Evolutionary conservation across 2,797 vertebrate species (phyloP).

Genomic region (Danio tinwini): DNA sequence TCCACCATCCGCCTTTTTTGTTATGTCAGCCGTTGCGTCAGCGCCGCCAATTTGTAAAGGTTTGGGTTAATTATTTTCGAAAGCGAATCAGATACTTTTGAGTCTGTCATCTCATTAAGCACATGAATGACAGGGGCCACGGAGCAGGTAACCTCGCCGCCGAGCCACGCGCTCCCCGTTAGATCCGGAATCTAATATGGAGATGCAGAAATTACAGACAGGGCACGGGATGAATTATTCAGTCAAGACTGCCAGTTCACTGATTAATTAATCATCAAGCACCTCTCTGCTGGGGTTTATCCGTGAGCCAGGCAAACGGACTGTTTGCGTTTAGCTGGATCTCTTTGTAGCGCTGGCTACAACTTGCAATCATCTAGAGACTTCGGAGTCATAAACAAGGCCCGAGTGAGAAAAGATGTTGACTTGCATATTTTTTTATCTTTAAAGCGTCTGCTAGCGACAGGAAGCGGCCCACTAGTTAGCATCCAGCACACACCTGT

Average conservation of each 20-base stretch:
- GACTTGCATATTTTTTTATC: slow-evolving; percentile 44
- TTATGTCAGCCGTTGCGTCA: slow-evolving; percentile 25
- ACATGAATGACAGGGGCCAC: slow-evolving; percentile 53
- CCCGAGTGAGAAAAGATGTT: slow-evolving; percentile 31
- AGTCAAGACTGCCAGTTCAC: slow-evolving; percentile 63
- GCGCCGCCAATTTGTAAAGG: slow-evolving; percentile 39
- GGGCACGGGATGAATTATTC: slow-evolving; percentile 62
- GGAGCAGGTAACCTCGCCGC: slow-evolving; percentile 55
- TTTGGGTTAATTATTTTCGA: slow-evolving; percentile 53
- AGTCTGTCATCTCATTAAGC: slow-evolving; percentile 51
- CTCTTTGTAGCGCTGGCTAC: slow-evolving; percentile 52
- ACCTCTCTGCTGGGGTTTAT: slow-evolving; percentile 64
- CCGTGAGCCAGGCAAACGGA: slow-evolving; percentile 60
- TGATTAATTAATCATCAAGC: slow-evolving; percentile 67
- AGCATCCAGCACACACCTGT: slow-evolving; percentile 1
- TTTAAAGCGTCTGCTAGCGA: slow-evolving; percentile 7
- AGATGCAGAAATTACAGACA: slow-evolving; percentile 66
- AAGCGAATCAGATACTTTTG: slow-evolving; percentile 52
- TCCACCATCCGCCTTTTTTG: slow-evolving; percentile 12
- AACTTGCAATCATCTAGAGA: slow-evolving; percentile 58
- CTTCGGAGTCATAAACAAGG: slow-evolving; percentile 45
- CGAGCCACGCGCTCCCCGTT: slow-evolving; percentile 40
- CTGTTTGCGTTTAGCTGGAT: slow-evolving; percentile 61
- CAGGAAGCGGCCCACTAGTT: background rate
- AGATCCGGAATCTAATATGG: slow-evolving; percentile 64